Base-by-base conservation (phyloP, 2,888 invertebrate genomes). In the Caenorhabditis wallacei region DNA sequence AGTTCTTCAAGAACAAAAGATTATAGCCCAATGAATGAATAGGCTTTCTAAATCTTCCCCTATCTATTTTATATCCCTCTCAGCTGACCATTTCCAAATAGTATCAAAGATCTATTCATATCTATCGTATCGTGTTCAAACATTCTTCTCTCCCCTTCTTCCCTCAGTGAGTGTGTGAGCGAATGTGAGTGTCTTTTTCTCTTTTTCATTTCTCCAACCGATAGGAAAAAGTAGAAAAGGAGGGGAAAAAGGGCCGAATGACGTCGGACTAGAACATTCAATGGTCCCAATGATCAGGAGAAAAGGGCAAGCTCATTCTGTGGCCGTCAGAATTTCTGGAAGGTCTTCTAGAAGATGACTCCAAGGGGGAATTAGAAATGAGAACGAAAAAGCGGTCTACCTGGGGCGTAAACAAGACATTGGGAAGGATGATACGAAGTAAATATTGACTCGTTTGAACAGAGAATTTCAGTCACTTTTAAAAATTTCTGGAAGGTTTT, bases 61-160 rank as follows among this genome's bases (percentile, higher is more conserved):
- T n/a, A n/a, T n/a, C n/a, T n/a, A n/a, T n/a, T n/a, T n/a, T n/a
- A 5, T 13, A 13, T 16, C 24, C 22, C 5, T 37, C 37, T 35
- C 7, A 11, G n/a, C 18, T 18, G 20, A 13, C 18, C 46, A 3
- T 2, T 1, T 18, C 43, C 43, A 35, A 40, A 16, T 11, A 35
- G 66, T 57, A 75, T 75, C 75, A 75, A 75, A 75, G 75, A 75
- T 75, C 66, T 75, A 22, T 18, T 48, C 46, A 13, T 46, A 43
- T 74, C 75, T 30, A 5, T 46, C 26, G 64, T 66, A 64, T 75
- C 40, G 51, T 5, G 53, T n/a, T n/a, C 68, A 76, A 68, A 76
- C 76, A 76, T 59, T 68, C 37, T 56, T 26, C 24, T 53, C 43
- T 30, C 43, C 10, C n/a, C 30, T 43, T 26, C 37, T 63, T 43